Percentiles rank a stretch among this genome's conserved stretches.
Conservation (phyloP, 2,113 vertebrate genomes). For the Acinonyx jubatus region DNA sequence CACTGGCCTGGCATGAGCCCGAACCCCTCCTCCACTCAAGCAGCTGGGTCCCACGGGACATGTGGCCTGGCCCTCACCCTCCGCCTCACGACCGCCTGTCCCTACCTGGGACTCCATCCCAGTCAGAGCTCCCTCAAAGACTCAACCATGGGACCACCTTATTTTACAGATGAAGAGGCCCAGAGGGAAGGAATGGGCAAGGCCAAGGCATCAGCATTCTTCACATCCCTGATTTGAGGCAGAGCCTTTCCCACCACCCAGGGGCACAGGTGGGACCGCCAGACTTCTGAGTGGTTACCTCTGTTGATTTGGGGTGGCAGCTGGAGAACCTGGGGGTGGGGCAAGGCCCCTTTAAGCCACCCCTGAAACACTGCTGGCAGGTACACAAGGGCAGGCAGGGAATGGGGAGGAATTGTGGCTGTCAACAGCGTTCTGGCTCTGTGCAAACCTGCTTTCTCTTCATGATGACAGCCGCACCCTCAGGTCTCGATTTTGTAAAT, state of each 20-base stretch:
- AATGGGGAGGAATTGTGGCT: background rate
- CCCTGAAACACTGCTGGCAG: background rate
- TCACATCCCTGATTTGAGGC: background rate
- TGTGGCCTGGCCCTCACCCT: background rate
- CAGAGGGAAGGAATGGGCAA: background rate
- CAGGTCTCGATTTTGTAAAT: background rate
- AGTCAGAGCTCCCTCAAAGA: background rate
- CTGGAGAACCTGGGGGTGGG: background rate
- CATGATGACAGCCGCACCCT: background rate
- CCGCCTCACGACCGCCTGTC: background rate
- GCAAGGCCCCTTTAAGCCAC: background rate
- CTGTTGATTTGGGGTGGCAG: background rate
- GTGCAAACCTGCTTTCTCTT: background rate
- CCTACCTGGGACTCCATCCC: background rate
- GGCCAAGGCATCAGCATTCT: background rate
- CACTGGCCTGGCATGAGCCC: background rate
- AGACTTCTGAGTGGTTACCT: background rate
- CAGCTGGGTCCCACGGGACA: background rate
- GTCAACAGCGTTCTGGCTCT: background rate
- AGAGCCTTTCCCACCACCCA: background rate
- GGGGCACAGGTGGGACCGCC: background rate
- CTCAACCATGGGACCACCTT: background rate
- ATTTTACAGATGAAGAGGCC: background rate
- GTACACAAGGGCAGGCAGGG: background rate
- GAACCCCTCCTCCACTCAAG: background rate